Base-by-base conservation (phyloP, 2,113 vertebrate species). In the Dicerorhinus sumatrensis region DNA sequence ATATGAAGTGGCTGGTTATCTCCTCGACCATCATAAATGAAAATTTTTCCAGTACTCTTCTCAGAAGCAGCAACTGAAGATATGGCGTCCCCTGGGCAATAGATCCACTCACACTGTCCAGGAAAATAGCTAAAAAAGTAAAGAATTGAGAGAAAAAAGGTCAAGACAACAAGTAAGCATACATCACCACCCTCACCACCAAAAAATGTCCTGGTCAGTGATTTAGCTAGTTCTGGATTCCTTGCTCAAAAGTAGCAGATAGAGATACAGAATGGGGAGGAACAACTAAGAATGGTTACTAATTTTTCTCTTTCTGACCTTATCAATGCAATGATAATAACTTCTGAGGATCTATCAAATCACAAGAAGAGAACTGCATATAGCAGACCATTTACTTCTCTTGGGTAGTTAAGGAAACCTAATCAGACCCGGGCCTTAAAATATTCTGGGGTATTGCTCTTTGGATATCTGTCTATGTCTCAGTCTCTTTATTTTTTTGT, bases 71-170 rank as follows among this genome's bases (percentile, higher is more conserved):
- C 99, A 98, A 99, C 99, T 8, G 99, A 99, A 94, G 99, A 99
- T 94, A 99, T 99, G 94, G 99, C 99, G 97, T 99, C 99, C 8
- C 99, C 99, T 21, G 99, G 99, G 93, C 99, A 99, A 98, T 99
- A 99, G 67, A 99, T 99, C 99, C 99, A 99, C 79, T 99, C 99
- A 94, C 99, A 99, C 1, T 99, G 99, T 73, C 99, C 99, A 31
- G 99, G 99, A 39, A 99, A 99, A 94, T 99, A 99, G 54, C 99
- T 99, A 97, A 54, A 98, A 97, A 0, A 83, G 63, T 91, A 72
- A 96, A 92, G 79, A 97, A 94, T 89, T 80, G 46, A 81, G 76
- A 3, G 5, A 31, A 7, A 29, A 72, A 39, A 85, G 27, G 63
- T 96, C 69, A 96, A 69, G 48, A 89, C 11, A 91, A 81, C 16